phyloP scores from a whole-genome alignment of 2,113 vertebrate species.

The Menidia beryllina region DNA sequence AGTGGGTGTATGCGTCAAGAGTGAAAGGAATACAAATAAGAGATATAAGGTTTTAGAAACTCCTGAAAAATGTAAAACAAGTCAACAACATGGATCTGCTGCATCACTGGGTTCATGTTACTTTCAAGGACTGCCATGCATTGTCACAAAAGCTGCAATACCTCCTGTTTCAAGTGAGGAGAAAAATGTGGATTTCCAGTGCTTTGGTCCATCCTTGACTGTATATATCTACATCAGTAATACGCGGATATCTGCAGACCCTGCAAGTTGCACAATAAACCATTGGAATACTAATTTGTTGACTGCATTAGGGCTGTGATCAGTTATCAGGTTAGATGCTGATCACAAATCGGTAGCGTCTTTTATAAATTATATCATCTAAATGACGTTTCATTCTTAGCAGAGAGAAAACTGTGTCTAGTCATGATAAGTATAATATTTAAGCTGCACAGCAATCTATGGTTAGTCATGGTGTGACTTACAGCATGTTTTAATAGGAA shows the following conservation, averaged over 20 bases:
- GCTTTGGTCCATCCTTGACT: conserved; percentile 44
- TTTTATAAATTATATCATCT: conserved; percentile 38
- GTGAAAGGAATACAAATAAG: background rate
- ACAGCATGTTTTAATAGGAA: no score
- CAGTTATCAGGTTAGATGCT: conserved; percentile 55
- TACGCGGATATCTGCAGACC: conserved; percentile 36
- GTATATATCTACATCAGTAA: conserved; percentile 59
- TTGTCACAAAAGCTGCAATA: conserved; percentile 44
- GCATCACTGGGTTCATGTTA: conserved; percentile 32
- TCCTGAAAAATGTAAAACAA: conserved; percentile 49
- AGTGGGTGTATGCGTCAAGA: no score
- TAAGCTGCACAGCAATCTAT: no score
- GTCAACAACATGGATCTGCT: conserved; percentile 29
- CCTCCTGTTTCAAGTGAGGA: conserved; percentile 33
- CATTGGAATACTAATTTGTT: conserved; percentile 66
- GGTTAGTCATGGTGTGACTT: no score
- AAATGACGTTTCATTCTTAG: no score
- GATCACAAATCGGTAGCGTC: conserved; percentile 54
- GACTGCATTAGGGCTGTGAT: conserved; percentile 62
- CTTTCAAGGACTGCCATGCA: conserved; percentile 43
- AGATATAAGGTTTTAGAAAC: no score
- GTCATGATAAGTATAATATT: no score
- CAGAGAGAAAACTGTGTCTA: no score
- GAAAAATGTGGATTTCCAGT: conserved; percentile 50
- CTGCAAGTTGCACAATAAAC: conserved; percentile 42